Percentiles rank a stretch among this genome's conserved stretches.
Evolutionary conservation across 2,888 invertebrate genomes (phyloP).

Genomic region (Carabus problematicus): DNA sequence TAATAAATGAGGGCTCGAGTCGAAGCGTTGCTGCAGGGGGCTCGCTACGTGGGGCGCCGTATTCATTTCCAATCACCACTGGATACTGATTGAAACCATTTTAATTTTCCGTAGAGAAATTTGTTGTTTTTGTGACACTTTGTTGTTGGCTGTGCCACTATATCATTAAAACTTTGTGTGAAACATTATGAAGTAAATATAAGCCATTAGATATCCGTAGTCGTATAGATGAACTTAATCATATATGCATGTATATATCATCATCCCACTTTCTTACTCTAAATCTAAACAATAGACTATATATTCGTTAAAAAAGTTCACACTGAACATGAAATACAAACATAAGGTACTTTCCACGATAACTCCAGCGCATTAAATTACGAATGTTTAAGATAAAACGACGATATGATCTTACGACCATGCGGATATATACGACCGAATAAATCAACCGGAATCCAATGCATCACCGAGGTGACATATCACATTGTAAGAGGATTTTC

Average conservation of each 20-base stretch:
- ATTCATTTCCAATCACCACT: slow-evolving; percentile 61
- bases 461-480: slow-evolving; percentile 40
- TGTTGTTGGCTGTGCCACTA: slow-evolving; percentile 32
- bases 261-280: too few species aligned
- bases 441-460: slow-evolving; percentile 41
- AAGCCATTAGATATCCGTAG: too few species aligned
- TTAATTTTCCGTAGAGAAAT: slow-evolving; percentile 58
- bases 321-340: not conserved
- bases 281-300: too few species aligned
- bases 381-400: slow-evolving; percentile 31
- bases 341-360: slow-evolving; percentile 14
- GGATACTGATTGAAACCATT: slow-evolving; percentile 58
- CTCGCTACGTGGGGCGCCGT: slow-evolving; percentile 56
- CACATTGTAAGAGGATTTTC: slow-evolving; percentile 32
- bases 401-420: slow-evolving; percentile 37
- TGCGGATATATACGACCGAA: slow-evolving; percentile 38
- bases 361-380: slow-evolving; percentile 26
- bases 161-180: slow-evolving; percentile 22
- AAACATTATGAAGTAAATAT: too few species aligned
- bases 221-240: too few species aligned
- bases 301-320: too few species aligned
- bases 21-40: slow-evolving; percentile 53
- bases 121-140: slow-evolving; percentile 57
- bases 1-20: slow-evolving; percentile 37
- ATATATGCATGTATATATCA: too few species aligned